phyloP scores from a whole-genome alignment of 35 echinoderm and acorn worm species.

The Strongylocentrotus purpuratus region DNA sequence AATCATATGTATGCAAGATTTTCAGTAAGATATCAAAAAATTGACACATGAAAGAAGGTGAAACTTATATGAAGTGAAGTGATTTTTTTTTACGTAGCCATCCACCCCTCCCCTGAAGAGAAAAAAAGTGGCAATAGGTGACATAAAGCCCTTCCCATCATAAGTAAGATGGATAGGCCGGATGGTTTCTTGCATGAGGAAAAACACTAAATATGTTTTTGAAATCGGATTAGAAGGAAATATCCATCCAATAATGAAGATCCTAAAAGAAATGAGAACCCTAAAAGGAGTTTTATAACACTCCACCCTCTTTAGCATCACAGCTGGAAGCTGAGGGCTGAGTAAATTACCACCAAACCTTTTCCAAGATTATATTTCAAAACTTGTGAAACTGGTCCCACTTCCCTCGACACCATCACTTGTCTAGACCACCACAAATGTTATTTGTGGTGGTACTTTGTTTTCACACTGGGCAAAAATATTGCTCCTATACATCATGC shows the following conservation, averaged over 20 bases:
- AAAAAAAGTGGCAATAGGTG: no score
- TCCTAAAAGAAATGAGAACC: background rate
- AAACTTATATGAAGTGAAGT: no score
- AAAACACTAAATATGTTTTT: background rate
- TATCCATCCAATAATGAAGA: background rate
- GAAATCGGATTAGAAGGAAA: background rate
- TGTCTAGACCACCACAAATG: conserved; percentile 14
- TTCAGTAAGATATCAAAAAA: no score
- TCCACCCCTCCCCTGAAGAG: no score
- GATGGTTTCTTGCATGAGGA: background rate
- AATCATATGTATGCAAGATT: no score
- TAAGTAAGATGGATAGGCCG: background rate
- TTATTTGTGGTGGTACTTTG: conserved; percentile 10
- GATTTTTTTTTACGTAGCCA: no score
- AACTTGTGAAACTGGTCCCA: background rate
- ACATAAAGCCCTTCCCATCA: no score
- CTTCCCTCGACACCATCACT: background rate
- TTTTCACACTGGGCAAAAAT: conserved; percentile 12
- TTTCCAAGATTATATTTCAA: background rate
- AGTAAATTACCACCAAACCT: background rate
- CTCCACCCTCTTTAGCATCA: background rate
- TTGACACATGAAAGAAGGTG: no score
- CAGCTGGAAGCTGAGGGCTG: background rate
- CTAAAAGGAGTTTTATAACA: background rate
- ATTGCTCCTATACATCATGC: background rate